A percentile compares a stretch with the other conserved stretches of the same genome.
Conservation (phyloP, 2,113 vertebrate genomes). For the Sisor rabdophorus region DNA sequence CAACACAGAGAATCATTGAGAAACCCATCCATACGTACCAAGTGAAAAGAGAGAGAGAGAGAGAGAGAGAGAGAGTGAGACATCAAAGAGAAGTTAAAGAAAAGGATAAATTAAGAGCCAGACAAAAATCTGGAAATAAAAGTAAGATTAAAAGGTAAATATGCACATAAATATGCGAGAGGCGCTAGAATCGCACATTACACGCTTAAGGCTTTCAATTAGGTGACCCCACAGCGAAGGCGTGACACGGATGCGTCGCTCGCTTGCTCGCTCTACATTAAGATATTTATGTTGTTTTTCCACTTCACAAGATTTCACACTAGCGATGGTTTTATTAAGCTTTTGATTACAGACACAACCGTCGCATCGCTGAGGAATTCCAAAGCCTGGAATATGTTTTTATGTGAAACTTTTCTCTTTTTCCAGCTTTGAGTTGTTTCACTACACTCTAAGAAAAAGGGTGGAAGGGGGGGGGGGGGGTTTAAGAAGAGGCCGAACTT, state of each 20-base stretch:
- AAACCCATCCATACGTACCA: constrained; percentile 43
- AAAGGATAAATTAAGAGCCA: constrained; percentile 47
- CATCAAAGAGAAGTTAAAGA: constrained; percentile 38
- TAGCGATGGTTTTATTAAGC: constrained; percentile 47
- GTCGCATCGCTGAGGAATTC: constrained; percentile 40
- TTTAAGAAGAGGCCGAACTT: too few relatives aligned
- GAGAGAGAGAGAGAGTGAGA: background rate
- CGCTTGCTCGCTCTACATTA: constrained; percentile 35
- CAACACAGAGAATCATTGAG: constrained; percentile 58
- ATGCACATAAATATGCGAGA: constrained; percentile 50
- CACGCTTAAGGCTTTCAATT: constrained; percentile 46
- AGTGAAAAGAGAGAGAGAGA: constrained; percentile 19
- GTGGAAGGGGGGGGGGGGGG: too few relatives aligned
- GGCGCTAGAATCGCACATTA: constrained; percentile 17
- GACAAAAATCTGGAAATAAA: constrained; percentile 46
- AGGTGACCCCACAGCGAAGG: constrained; percentile 38
- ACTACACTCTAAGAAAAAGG: too few relatives aligned
- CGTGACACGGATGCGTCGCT: constrained; percentile 37
- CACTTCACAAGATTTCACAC: constrained; percentile 45
- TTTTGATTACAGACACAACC: constrained; percentile 40
- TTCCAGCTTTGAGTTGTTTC: background rate
- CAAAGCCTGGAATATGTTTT: constrained; percentile 34
- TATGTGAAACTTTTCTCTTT: constrained; percentile 43
- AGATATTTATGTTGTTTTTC: constrained; percentile 51
- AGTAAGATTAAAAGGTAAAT: constrained; percentile 52